Evolutionary conservation across 1,140 invertebrate species (phyloP), one percentile per base, ranked within the genome.

Genomic region (Drosophila funebris): DNA sequence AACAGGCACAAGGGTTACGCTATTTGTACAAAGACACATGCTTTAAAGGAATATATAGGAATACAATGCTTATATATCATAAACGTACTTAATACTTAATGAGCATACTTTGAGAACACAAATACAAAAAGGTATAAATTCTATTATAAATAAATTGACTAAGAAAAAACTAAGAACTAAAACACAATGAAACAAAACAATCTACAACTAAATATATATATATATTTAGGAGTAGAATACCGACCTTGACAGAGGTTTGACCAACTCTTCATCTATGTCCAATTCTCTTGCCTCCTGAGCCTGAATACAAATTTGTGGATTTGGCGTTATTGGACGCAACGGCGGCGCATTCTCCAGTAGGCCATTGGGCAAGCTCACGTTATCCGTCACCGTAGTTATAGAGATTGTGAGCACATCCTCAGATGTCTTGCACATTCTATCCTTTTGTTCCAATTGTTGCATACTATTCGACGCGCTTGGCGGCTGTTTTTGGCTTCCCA

Each of bases 281-380:
- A 60, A 24, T 14, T 87, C 72, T n/a, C 46, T 66, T 0, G 61
- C 82, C 9, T 73, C 68, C 31, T 90, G 76, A 0, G 78, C 83
- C 58, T 91, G 76, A 22, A 91, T 63, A 50, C 78, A 90, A 52
- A 96, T 96, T 85, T 96, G 95, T 0, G 95, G 95, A 41, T 94
- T 94, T 14, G 93, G 87, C 11, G 93, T 91, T 90, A 92, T 60
- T 71, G 92, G 53, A 31, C 83, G 77, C 13, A 92, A 22, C 16
- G 68, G 90, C 27, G 64, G 87, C 20, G 74, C 88, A 78, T 90
- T 90, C 48, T 92, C 91, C 24, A 92, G 53, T 48, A 92, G 66
- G 3, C 91, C 91, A 18, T 84, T 80, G n/a, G 92, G 92, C 92
- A 94, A n/a, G 80, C 93, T 90, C 81, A 95, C 83, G 91, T 93